Evolutionary conservation across 2,888 invertebrate species (phyloP).

Genomic region (Microchrysa polita): DNA sequence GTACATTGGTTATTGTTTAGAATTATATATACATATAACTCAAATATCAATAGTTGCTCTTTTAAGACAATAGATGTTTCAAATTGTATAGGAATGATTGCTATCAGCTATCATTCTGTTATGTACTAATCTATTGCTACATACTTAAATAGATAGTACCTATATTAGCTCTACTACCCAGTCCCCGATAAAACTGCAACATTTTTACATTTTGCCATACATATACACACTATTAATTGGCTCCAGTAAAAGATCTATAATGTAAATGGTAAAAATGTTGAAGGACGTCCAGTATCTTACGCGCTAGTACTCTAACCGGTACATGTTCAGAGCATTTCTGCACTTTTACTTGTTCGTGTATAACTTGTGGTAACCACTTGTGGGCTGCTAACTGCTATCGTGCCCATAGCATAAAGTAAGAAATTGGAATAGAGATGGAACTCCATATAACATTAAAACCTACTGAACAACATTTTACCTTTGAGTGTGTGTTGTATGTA

Average conservation of each 20-base stretch:
- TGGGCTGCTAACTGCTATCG: neutral
- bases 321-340: slow-evolving; percentile 19
- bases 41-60: too few relatives aligned
- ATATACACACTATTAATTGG: slow-evolving; percentile 30
- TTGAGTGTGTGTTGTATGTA: too few relatives aligned
- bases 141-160: neutral
- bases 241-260: slow-evolving; percentile 19
- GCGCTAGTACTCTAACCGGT: slow-evolving; percentile 22
- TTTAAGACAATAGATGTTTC: too few relatives aligned
- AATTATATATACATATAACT: too few relatives aligned
- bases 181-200: neutral
- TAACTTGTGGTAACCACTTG: neutral
- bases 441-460: too few relatives aligned
- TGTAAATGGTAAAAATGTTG: slow-evolving; percentile 40
- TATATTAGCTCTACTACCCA: too few relatives aligned
- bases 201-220: neutral
- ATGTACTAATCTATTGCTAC: slow-evolving; percentile 4
- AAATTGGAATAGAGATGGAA: too few relatives aligned
- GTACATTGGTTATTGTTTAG: too few relatives aligned
- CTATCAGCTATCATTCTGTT: too few relatives aligned
- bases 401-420: too few relatives aligned
- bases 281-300: slow-evolving; percentile 38
- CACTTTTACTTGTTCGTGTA: slow-evolving; percentile 32
- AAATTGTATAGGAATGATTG: too few relatives aligned
- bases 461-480: too few relatives aligned